Evolutionary conservation across 2,888 invertebrate species (phyloP), one percentile per base, ranked within the genome.

Genomic region (Phania funesta): DNA sequence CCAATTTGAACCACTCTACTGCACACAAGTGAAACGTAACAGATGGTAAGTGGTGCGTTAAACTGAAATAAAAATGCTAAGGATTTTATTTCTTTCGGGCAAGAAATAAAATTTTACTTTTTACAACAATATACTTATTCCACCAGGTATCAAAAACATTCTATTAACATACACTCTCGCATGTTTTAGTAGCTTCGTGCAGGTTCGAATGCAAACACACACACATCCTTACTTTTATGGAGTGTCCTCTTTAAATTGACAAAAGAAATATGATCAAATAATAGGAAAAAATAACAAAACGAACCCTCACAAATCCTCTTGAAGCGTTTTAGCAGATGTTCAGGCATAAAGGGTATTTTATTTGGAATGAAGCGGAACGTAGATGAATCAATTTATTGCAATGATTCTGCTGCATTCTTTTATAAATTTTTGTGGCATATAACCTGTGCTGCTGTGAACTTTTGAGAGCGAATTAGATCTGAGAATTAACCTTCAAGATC

Each of bases 201-300:
- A 32, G 8, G 16, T 18, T 18, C 7, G 2, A 38, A 35, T 18
- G 38, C 35, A 65, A 5, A 29, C 22, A 38, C 6, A 8, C 22
- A 56, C 18, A 62, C 13, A 22, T 20, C 18, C 1, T 29, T 18
- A 52, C 52, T 41, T 26, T 71, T 50, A 48, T 70, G 1, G 8
- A 60, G 48, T 60, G 52, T 41, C 50, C 60, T 52, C 60, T 73
- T 24, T 13, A 62, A 71, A 62, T 50, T 62, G 50, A 52, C 50
- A 62, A 60, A 62, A 50, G 50, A 50, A 41, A 73, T 73, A 52
- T 41, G 41, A 62, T 38, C 3, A 60, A 60, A 38, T n/a, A 62
- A 44, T 18, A 24, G 5, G 7, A 18, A 18, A n/a, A 24, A 24
- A 22, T 13, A 24, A n/a, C 13, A 44, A 26, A 62, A 26, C n/a